phyloP scores from a whole-genome alignment of 2,888 invertebrate species.

The Homarus gammarus region DNA sequence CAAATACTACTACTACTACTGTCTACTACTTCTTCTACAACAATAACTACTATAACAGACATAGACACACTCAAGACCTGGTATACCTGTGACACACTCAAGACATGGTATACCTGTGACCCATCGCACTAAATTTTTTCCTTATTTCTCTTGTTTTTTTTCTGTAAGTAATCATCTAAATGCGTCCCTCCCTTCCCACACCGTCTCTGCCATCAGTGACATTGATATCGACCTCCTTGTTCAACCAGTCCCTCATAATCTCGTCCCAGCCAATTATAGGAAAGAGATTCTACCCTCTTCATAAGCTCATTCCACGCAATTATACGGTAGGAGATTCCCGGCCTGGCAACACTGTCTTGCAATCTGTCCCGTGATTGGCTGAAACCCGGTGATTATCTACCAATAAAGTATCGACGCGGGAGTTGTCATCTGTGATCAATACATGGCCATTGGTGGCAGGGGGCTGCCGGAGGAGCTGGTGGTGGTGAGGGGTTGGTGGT shows the following conservation, averaged over 20 bases:
- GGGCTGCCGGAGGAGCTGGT: background rate
- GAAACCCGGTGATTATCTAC: background rate
- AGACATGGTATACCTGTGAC: too few relatives aligned
- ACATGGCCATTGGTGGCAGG: background rate
- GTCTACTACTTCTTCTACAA: too few relatives aligned
- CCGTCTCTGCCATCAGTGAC: background rate
- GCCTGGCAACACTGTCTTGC: background rate
- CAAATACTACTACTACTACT: too few relatives aligned
- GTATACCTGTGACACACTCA: too few relatives aligned
- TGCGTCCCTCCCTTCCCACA: too few relatives aligned
- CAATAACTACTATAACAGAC: too few relatives aligned
- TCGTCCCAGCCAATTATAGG: background rate
- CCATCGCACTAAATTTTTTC: too few relatives aligned
- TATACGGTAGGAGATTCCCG: background rate
- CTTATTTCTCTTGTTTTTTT: too few relatives aligned
- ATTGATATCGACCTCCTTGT: background rate
- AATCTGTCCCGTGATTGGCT: background rate
- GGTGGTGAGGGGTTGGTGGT: background rate
- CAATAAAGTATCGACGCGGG: background rate
- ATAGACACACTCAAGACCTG: too few relatives aligned
- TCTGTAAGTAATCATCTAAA: too few relatives aligned
- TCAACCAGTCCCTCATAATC: background rate
- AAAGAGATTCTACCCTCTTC: background rate
- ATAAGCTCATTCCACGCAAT: background rate
- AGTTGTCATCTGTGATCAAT: conserved; percentile 1